A percentile compares a stretch with the other conserved stretches of the same genome.
phyloP scores from a whole-genome alignment of 2,888 invertebrate species.

The Willowsia nigromaculata region DNA sequence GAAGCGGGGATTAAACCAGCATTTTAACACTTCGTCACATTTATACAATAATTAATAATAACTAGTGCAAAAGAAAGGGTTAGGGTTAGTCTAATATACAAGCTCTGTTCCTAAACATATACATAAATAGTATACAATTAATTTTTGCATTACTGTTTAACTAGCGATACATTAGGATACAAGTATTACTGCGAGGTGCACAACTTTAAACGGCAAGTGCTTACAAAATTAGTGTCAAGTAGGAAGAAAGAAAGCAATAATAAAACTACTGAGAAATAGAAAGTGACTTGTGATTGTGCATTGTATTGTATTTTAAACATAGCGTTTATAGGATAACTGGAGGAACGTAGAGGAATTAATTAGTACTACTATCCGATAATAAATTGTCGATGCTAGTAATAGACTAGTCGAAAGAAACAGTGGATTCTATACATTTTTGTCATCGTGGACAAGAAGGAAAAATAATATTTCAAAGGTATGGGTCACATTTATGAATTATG shows the following conservation, averaged over 20 bases:
- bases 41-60: neutral
- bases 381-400: too few relatives aligned
- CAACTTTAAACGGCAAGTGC: conserved; percentile 10
- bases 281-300: conserved; percentile 50
- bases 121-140: too few relatives aligned
- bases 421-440: neutral
- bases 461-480: neutral
- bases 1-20: neutral
- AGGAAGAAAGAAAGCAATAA: conserved; percentile 37
- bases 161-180: neutral
- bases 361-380: neutral
- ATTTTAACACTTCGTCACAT: neutral
- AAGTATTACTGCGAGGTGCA: neutral
- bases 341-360: neutral
- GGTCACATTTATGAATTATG: neutral
- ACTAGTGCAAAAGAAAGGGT: neutral
- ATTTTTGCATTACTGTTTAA: neutral
- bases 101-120: neutral
- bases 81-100: neutral
- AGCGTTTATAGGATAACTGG: neutral
- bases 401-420: neutral
- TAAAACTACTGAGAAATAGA: conserved; percentile 2
- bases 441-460: conserved; percentile 3
- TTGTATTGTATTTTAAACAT: conserved; percentile 11
- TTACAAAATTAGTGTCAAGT: neutral